phyloP scores from a whole-genome alignment of 2,888 invertebrate genomes.

The Trimorus sp. region DNA sequence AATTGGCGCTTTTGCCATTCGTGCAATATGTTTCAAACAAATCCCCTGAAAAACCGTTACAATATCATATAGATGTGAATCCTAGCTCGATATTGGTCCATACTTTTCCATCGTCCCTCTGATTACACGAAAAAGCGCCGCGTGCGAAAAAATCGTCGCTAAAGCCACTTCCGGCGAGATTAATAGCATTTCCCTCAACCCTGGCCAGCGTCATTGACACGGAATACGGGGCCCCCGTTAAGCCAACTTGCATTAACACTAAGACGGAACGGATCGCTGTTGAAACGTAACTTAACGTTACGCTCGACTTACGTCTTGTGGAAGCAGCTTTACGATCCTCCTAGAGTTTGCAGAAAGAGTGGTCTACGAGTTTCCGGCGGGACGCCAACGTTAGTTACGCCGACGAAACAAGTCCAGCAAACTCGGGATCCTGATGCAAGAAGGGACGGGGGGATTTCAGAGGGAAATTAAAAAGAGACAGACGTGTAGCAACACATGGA shows the following conservation, averaged over 20 bases:
- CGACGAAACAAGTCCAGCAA: slow-evolving; percentile 75
- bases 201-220: slow-evolving; percentile 23
- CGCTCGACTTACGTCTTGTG: slow-evolving; percentile 68
- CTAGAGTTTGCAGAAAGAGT: slow-evolving; percentile 71
- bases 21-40: too few species aligned
- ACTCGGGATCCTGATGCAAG: slow-evolving; percentile 65
- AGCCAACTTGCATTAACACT: slow-evolving; percentile 56
- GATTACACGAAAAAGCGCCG: too few species aligned
- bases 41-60: too few species aligned
- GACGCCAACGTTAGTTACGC: slow-evolving; percentile 75
- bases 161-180: slow-evolving; percentile 31
- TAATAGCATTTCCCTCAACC: slow-evolving; percentile 58
- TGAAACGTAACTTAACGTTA: slow-evolving; percentile 69
- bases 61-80: too few species aligned
- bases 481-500: slow-evolving; percentile 53
- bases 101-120: too few species aligned
- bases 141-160: too few species aligned
- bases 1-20: too few species aligned
- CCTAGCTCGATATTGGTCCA: too few species aligned
- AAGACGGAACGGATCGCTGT: slow-evolving; percentile 47
- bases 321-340: slow-evolving; percentile 72
- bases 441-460: slow-evolving; percentile 11
- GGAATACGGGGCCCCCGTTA: slow-evolving; percentile 39
- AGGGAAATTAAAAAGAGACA: slow-evolving; percentile 65
- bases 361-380: slow-evolving; percentile 71